phyloP scores from a whole-genome alignment of 2,888 invertebrate genomes.

The Coecobrya sp. region DNA sequence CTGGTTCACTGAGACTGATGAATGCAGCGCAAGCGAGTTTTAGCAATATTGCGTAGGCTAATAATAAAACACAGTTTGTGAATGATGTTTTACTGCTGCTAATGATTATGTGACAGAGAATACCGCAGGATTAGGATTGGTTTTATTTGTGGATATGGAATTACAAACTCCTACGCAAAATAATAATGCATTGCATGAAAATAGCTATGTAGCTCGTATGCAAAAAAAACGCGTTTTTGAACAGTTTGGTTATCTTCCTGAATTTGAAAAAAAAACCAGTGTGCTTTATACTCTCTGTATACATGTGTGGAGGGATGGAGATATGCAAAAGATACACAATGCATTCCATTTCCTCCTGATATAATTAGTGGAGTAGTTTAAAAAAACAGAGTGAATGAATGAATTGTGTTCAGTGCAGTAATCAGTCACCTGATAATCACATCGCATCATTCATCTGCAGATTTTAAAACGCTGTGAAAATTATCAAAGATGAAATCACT shows the following conservation, averaged over 20 bases:
- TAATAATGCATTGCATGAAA: neutral
- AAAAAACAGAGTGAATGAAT: slow-evolving; percentile 30
- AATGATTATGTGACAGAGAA: slow-evolving; percentile 71
- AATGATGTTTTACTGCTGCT: neutral
- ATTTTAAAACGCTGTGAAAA: slow-evolving; percentile 57
- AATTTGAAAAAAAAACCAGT: neutral
- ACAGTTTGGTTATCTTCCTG: slow-evolving; percentile 48
- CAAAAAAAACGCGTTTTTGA: slow-evolving; percentile 8
- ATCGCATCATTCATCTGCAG: slow-evolving; percentile 19
- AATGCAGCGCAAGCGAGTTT: too few species aligned
- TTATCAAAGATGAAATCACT: slow-evolving; percentile 75
- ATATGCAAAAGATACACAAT: slow-evolving; percentile 10
- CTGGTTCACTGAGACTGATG: neutral
- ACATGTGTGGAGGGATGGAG: neutral
- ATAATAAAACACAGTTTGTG: too few species aligned
- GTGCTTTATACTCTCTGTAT: neutral
- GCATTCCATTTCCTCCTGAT: slow-evolving; percentile 69
- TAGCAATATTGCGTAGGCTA: neutral
- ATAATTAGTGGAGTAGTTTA: slow-evolving; percentile 46
- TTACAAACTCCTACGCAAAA: neutral
- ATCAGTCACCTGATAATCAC: slow-evolving; percentile 56
- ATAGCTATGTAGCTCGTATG: neutral
- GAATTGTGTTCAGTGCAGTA: slow-evolving; percentile 32
- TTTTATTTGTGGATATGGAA: slow-evolving; percentile 64
- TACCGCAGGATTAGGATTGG: slow-evolving; percentile 72